Evolutionary conservation across 1,140 invertebrate species (phyloP).

Genomic region (Pseudoatta argentina): DNA sequence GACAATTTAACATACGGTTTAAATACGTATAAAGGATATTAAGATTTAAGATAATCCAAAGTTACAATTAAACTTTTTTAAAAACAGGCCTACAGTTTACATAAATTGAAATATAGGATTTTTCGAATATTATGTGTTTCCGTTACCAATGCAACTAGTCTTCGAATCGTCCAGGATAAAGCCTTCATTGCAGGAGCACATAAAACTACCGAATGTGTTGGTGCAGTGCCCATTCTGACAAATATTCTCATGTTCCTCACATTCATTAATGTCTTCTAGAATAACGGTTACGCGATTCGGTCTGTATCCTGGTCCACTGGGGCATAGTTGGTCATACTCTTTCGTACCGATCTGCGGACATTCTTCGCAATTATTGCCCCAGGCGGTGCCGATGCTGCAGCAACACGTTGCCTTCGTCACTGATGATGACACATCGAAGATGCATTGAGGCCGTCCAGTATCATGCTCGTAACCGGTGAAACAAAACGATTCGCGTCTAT

Average conservation of each 20-base stretch:
- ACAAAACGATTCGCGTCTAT: constrained; percentile 92
- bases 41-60: neutral
- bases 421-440: constrained; percentile 80
- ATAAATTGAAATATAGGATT: neutral
- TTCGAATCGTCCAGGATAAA: constrained; percentile 90
- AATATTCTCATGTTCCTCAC: constrained; percentile 91
- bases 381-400: constrained; percentile 94
- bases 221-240: constrained; percentile 95
- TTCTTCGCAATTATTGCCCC: constrained; percentile 93
- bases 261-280: constrained; percentile 94
- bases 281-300: constrained; percentile 93
- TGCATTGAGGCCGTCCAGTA: constrained; percentile 79
- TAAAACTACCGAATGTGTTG: constrained; percentile 95
- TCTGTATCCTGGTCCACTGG: constrained; percentile 93
- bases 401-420: constrained; percentile 94
- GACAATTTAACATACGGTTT: neutral
- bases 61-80: neutral
- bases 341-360: constrained; percentile 91
- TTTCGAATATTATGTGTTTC: neutral
- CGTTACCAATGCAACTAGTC: constrained; percentile 91
- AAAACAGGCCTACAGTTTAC: neutral
- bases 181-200: constrained; percentile 92
- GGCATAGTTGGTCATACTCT: constrained; percentile 93
- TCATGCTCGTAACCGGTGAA: constrained; percentile 85
- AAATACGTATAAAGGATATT: neutral